Evolutionary conservation across 92 coral and sea anemone genomes (phyloP), one percentile per base, ranked within the genome.

Genomic region (Pocillopora meandrina): DNA sequence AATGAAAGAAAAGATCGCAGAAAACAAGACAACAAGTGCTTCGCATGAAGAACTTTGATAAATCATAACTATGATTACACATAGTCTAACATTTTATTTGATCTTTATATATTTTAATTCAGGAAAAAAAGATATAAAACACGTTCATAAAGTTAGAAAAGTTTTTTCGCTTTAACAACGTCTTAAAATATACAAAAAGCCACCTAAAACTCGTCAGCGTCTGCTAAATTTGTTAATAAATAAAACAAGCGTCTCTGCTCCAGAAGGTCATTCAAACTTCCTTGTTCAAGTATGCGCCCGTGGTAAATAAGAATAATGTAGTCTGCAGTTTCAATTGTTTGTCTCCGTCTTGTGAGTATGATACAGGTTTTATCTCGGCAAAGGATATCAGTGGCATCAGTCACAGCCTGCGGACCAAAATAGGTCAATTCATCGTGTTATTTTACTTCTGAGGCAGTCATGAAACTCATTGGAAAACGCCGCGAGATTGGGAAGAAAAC

Each of bases 241-340:
- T 89, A 68, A 69, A 84, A 86, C 75, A 93, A 78, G 19, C 90
- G 86, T 31, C 90, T 85, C 62, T 75, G 81, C 9, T 82, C 84
- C 75, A 77, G 56, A 59, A 95, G 85, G 71, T 93, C 98, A 3
- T 88, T 87, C 21, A 80, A 90, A 0, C 94, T 90, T 26, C 98
- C 98, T 52, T 95, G 95, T 67, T 93, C 97, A 66, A 95, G 66
- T 13, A 95, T 92, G 84, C 87, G 93, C 85, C 98, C 98, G 69
- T 90, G 97, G 81, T 90, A 93, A 75, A 95, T 85, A 52, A 95
- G 71, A 71, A 83, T 93, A 33, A 95, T 85, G 36, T 90, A 83
- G 86, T 93, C 98, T 76, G 98, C 98, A 74, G 93, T 76, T 55
- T 88, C 92, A 57, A 90, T 87, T 8, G 97, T 95, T 75, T 83